phyloP scores from a whole-genome alignment of 92 coral and sea anemone species.

The Pocillopora grandis region DNA sequence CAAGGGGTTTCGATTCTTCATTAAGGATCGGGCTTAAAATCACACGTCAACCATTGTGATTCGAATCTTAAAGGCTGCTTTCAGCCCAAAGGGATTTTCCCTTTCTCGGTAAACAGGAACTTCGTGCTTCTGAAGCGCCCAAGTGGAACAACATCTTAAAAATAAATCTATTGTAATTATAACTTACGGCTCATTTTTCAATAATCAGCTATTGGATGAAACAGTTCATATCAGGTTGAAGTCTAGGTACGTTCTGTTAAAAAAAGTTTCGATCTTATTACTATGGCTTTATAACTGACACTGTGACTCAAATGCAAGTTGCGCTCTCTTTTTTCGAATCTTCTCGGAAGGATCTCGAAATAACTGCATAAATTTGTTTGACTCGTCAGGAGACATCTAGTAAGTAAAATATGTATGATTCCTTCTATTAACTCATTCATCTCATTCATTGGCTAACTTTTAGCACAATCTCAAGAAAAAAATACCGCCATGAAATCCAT shows the following conservation, averaged over 20 bases:
- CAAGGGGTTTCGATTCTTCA: background rate
- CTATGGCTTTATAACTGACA: background rate
- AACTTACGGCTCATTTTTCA: background rate
- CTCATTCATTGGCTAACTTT: background rate
- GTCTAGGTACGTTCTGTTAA: background rate
- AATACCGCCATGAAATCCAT: background rate
- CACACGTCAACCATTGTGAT: background rate
- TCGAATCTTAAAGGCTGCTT: background rate
- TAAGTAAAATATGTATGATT: slow-evolving; percentile 19
- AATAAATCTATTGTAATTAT: background rate
- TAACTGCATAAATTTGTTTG: background rate
- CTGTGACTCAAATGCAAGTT: background rate
- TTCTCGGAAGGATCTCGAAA: background rate
- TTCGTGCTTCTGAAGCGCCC: too few relatives aligned
- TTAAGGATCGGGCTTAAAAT: background rate
- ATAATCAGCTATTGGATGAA: background rate
- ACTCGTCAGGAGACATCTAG: slow-evolving; percentile 1
- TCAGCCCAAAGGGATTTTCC: slow-evolving; percentile 18
- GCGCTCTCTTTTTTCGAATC: background rate
- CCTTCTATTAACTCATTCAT: background rate
- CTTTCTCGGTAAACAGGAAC: slow-evolving; percentile 30
- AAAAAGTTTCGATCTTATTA: slow-evolving; percentile 9
- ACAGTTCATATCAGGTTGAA: background rate
- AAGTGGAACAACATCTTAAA: background rate
- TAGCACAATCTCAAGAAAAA: background rate